Percentiles rank a stretch among this genome's conserved stretches.
These are phyloP conservation scores for Mimas tiliae DNA, from an alignment of 2,888 invertebrate species.

Conservation along the genomic window DNA sequence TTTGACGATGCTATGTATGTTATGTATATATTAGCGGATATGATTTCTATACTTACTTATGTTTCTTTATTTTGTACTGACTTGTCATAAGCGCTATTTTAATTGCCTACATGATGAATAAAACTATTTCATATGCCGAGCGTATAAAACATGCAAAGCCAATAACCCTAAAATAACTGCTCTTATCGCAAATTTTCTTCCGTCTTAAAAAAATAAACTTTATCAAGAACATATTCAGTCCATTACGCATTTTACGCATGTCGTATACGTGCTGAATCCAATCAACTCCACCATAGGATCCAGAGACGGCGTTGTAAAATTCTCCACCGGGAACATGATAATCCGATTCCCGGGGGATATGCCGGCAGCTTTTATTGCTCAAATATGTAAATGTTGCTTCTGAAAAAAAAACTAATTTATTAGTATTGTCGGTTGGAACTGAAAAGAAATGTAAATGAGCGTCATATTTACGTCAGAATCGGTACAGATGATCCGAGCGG, in stretches of 20 bases:
- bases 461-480: constrained; percentile 13
- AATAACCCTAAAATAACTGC: neutral
- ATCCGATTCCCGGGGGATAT: constrained; percentile 25
- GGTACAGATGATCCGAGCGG: constrained; percentile 19
- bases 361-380: constrained; percentile 35
- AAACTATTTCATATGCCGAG: too few species aligned
- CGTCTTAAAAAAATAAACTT: neutral
- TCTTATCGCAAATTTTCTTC: neutral
- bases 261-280: constrained; percentile 1
- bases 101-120: too few species aligned
- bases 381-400: constrained; percentile 41
- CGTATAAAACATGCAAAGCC: neutral
- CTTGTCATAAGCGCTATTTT: too few species aligned
- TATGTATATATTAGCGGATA: too few species aligned
- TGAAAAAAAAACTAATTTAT: constrained; percentile 45
- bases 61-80: too few species aligned
- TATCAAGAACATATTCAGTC: neutral
- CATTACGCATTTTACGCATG: constrained; percentile 16
- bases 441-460: constrained; percentile 26
- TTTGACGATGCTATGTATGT: too few species aligned
- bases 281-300: constrained; percentile 10
- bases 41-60: too few species aligned
- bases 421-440: constrained; percentile 36
- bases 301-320: constrained; percentile 7
- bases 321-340: constrained; percentile 24